Percentiles rank a stretch among this genome's conserved stretches.
phyloP scores from a whole-genome alignment of 2,797 vertebrate genomes.

The Gallinago nigripennis region DNA sequence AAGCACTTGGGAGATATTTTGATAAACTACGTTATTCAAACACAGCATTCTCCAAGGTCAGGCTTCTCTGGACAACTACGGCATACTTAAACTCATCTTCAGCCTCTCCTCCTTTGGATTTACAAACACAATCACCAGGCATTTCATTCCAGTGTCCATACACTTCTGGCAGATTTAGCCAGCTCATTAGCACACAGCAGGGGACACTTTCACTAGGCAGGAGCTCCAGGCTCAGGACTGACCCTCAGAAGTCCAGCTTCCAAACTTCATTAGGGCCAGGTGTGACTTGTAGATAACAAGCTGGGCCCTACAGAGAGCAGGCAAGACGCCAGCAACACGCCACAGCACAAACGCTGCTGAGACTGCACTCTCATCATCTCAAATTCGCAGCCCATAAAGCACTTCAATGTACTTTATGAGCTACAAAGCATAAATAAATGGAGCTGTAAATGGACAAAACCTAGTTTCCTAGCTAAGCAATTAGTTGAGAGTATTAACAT shows the following conservation, averaged over 20 bases:
- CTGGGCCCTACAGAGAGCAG: not conserved
- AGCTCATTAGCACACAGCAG: not conserved
- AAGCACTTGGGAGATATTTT: constrained; percentile 9
- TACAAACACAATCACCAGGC: not conserved
- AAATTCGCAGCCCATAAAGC: not conserved
- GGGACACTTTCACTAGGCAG: not conserved
- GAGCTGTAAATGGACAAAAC: not conserved
- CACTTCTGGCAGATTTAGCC: not conserved
- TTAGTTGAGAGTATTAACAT: not conserved
- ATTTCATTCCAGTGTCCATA: not conserved
- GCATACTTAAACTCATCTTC: not conserved
- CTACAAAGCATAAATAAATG: not conserved
- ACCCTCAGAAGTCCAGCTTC: not conserved
- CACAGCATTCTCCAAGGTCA: constrained; percentile 36
- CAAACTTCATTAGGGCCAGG: not conserved
- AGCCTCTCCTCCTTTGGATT: not conserved
- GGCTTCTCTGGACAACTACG: not conserved
- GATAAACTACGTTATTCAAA: not conserved
- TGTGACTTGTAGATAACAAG: not conserved
- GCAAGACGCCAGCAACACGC: not conserved
- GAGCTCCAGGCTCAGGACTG: not conserved
- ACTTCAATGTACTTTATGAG: not conserved
- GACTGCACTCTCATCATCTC: not conserved
- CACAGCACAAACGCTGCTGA: not conserved
- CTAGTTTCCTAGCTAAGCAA: not conserved